Evolutionary conservation across 2,797 vertebrate genomes (phyloP), one percentile per base, ranked within the genome.

Genomic region (Gallinago nigripennis): DNA sequence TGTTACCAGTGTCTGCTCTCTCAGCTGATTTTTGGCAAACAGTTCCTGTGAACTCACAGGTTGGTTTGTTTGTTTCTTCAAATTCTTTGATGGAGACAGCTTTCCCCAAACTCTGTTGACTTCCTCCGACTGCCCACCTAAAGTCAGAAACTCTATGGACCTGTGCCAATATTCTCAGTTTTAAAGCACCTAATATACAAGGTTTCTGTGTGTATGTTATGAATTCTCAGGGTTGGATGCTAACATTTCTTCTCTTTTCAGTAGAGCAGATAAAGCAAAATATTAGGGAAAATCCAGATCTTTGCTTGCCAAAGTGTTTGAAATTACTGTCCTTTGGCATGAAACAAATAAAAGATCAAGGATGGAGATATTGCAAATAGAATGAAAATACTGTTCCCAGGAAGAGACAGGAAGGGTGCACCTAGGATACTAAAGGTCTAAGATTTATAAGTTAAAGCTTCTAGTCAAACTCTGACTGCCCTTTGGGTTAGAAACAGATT

Each of bases 1-100:
- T 1, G 8, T 12, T 1, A 2, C 71, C n/a, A 45, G 14, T 12
- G 1, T 28, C 66, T 88, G 19, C 7, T n/a, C 9, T 72, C 17
- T 58, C 51, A 64, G 15, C 33, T 23, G 9, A 56, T 45, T 56
- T 78, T 75, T 78, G n/a, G 17, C 6, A 79, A 82, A 53, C 2
- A 45, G 1, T 35, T 69, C 17, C 11, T 57, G 11, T 41, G n/a
- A 76, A 5, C 8, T 30, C 15, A 39, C 3, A 13, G 16, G 14
- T 50, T 85, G 3, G 5, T 41, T 76, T 61, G 41, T 37, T 83
- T 81, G 19, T 68, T 63, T 75, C 35, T 78, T 92, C 50, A 83
- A 3, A 11, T 41, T 60, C 8, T 92, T 81, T 66, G 45, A 11
- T 28, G 45, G 23, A 86, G 31, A 72, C 9, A 63, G 16, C 11